A percentile compares a stretch with the other conserved stretches of the same genome.
Evolutionary conservation across 2,888 invertebrate species (phyloP).

Genomic region (Eupeodes latifasciatus): DNA sequence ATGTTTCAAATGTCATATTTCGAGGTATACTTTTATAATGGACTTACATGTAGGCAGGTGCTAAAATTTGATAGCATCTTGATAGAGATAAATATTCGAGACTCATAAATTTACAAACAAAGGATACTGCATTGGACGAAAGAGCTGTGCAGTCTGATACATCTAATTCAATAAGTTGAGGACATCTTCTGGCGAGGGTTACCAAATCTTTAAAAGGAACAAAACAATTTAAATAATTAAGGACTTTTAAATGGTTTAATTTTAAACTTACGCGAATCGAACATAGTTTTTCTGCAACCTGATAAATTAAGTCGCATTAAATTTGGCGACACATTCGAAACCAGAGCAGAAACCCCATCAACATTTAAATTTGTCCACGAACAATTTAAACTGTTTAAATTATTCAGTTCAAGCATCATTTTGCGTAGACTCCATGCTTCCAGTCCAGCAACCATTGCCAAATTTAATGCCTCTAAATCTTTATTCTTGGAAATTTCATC

Average conservation of each 20-base stretch:
- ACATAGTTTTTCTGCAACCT: constrained; percentile 91
- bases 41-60: constrained; percentile 89
- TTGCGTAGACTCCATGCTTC: constrained; percentile 87
- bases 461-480: constrained; percentile 91
- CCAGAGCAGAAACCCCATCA: constrained; percentile 87
- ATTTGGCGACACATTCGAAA: constrained; percentile 87
- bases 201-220: constrained; percentile 87
- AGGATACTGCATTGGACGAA: constrained; percentile 86
- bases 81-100: constrained; percentile 92
- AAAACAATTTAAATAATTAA: neutral
- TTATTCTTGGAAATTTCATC: constrained; percentile 88
- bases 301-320: constrained; percentile 91
- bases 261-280: constrained; percentile 88
- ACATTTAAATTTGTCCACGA: constrained; percentile 91
- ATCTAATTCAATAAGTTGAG: constrained; percentile 92
- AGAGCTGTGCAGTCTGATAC: constrained; percentile 93
- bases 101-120: constrained; percentile 86
- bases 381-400: constrained; percentile 88
- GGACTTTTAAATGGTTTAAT: neutral
- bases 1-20: no score
- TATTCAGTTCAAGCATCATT: constrained; percentile 85
- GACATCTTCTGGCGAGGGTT: constrained; percentile 88
- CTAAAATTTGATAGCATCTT: constrained; percentile 92
- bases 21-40: neutral
- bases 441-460: constrained; percentile 92